A percentile compares a stretch with the other conserved stretches of the same genome.
Conservation (phyloP, 2,797 vertebrate genomes). For the Pogonophryne albipinna region DNA sequence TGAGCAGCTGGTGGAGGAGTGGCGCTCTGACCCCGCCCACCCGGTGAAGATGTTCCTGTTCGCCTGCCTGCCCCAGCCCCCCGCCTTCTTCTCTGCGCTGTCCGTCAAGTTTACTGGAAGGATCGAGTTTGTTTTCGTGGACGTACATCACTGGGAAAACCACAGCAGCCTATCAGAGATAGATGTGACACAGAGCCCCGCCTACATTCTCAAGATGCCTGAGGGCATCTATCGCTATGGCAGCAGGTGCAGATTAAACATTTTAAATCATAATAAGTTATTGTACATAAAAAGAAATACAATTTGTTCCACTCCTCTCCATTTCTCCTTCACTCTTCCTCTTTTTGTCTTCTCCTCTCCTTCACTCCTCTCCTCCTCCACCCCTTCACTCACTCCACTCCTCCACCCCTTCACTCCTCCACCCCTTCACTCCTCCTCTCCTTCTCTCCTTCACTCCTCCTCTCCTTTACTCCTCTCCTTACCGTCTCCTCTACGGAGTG, state of each 20-base stretch:
- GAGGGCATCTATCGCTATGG: conserved; percentile 97
- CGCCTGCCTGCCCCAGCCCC: conserved; percentile 92
- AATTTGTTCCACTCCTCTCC: neutral
- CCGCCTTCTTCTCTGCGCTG: conserved; percentile 95
- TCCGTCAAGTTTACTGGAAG: conserved; percentile 98
- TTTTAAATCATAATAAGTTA: neutral
- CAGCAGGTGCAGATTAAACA: conserved; percentile 80
- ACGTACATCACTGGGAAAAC: conserved; percentile 92
- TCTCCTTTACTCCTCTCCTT: no score
- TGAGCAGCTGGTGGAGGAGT: conserved; percentile 90
- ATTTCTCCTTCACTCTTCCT: neutral
- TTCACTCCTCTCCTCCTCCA: neutral
- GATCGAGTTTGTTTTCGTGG: conserved; percentile 98
- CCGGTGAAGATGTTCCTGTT: conserved; percentile 96
- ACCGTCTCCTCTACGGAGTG: no score
- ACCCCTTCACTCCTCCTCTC: neutral
- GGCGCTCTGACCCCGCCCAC: conserved; percentile 89
- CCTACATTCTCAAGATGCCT: conserved; percentile 96
- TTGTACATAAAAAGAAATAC: neutral
- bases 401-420: neutral
- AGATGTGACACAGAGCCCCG: conserved; percentile 90
- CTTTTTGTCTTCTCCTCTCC: no score
- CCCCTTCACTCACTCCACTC: no score
- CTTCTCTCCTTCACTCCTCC: neutral
- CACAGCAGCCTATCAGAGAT: conserved; percentile 90